phyloP scores from a whole-genome alignment of 2,888 invertebrate genomes.

The Leucoma salicis region DNA sequence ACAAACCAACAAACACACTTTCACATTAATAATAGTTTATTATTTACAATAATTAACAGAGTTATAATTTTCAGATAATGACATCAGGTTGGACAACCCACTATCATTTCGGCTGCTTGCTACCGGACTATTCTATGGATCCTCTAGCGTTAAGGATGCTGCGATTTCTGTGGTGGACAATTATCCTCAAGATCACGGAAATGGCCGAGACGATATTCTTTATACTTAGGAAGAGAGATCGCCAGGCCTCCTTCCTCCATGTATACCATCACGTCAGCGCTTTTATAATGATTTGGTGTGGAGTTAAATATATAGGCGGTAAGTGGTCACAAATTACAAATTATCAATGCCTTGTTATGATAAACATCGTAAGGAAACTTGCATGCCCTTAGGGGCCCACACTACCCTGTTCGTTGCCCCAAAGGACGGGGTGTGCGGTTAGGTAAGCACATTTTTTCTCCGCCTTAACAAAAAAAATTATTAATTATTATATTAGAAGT shows the following conservation, averaged over 20 bases:
- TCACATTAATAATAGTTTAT: too few species aligned
- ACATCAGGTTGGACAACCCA: slow-evolving; percentile 85
- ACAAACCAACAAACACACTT: too few species aligned
- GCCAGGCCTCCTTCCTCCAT: slow-evolving; percentile 87
- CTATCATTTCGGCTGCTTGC: slow-evolving; percentile 85
- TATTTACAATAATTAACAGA: too few species aligned
- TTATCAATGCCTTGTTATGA: too few species aligned
- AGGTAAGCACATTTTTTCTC: too few species aligned
- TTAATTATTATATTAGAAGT: too few species aligned
- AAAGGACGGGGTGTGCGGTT: too few species aligned
- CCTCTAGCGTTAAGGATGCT: slow-evolving; percentile 83
- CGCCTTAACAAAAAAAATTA: too few species aligned
- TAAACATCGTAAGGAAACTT: too few species aligned
- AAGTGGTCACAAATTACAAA: too few species aligned
- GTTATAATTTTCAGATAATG: slow-evolving; percentile 73
- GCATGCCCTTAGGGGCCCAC: too few species aligned
- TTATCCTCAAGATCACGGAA: slow-evolving; percentile 85
- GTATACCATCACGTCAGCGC: slow-evolving; percentile 87
- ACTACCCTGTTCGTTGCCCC: too few species aligned
- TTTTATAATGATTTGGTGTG: slow-evolving; percentile 82
- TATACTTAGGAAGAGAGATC: slow-evolving; percentile 86
- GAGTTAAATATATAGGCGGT: slow-evolving; percentile 86
- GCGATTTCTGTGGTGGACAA: slow-evolving; percentile 82
- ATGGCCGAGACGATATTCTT: slow-evolving; percentile 87
- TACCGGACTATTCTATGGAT: slow-evolving; percentile 86